Evolutionary conservation across 2,113 vertebrate species (phyloP).

Genomic region (Rhodinocichla rosea): DNA sequence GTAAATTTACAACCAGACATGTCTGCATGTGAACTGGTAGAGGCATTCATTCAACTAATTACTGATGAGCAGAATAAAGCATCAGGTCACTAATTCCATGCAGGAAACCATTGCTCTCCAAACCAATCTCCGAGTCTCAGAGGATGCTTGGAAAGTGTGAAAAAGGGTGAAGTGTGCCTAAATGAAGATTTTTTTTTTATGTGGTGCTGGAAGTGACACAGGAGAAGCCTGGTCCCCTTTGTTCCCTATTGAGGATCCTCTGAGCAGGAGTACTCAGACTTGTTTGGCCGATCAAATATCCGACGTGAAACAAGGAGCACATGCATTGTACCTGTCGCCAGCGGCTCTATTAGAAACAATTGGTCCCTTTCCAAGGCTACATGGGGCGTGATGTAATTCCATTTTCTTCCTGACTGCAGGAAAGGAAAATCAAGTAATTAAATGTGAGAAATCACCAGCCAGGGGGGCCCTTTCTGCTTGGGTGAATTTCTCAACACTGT

Average conservation of each 20-base stretch:
- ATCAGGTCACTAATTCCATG: background rate
- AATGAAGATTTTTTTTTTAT: slow-evolving; percentile 87
- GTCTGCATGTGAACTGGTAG: background rate
- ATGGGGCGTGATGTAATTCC: slow-evolving; percentile 79
- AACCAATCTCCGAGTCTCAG: background rate
- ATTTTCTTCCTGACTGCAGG: slow-evolving; percentile 83
- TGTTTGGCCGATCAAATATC: slow-evolving; percentile 80
- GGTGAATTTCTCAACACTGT: slow-evolving; percentile 81
- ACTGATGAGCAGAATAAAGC: background rate
- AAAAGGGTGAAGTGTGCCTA: slow-evolving; percentile 44
- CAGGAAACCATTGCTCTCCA: background rate
- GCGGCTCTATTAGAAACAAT: slow-evolving; percentile 85
- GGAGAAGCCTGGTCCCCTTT: slow-evolving; percentile 76
- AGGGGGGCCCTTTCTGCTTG: slow-evolving; percentile 85
- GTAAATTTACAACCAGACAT: background rate
- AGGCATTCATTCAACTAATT: background rate
- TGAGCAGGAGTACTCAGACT: slow-evolving; percentile 74
- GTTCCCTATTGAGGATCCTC: slow-evolving; percentile 77
- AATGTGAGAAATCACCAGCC: slow-evolving; percentile 88
- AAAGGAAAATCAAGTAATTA: slow-evolving; percentile 91
- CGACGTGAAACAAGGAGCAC: slow-evolving; percentile 77
- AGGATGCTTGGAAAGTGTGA: background rate
- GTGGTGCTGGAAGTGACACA: slow-evolving; percentile 76
- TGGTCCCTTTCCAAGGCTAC: slow-evolving; percentile 77
- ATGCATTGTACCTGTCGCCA: slow-evolving; percentile 76